phyloP scores from a whole-genome alignment of 2,888 invertebrate genomes.

The Oscheius sp. region DNA sequence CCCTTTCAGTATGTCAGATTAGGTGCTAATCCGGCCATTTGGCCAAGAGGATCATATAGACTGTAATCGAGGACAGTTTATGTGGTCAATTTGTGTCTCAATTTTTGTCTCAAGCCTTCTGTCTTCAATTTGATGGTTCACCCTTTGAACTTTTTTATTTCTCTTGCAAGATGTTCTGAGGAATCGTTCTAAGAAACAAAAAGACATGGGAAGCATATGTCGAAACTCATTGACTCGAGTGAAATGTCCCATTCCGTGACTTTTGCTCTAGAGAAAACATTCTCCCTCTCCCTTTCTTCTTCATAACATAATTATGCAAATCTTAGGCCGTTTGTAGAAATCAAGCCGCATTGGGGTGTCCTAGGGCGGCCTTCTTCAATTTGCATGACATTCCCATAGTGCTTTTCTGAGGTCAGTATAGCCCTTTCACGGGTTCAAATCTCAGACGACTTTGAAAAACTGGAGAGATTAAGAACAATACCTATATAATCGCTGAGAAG shows the following conservation, averaged over 20 bases:
- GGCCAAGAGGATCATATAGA: slow-evolving; percentile 10
- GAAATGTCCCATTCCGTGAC: neutral
- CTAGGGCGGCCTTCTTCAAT: slow-evolving; percentile 15
- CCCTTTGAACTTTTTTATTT: slow-evolving; percentile 20
- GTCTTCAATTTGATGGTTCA: neutral
- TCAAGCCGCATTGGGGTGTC: neutral
- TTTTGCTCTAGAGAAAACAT: neutral
- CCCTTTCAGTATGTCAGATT: no score
- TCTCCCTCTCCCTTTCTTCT: neutral
- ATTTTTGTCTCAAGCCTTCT: slow-evolving; percentile 3
- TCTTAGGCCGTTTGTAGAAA: neutral
- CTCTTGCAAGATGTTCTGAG: slow-evolving; percentile 19
- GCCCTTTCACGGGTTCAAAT: neutral
- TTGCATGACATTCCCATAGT: slow-evolving; percentile 24
- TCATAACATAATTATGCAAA: slow-evolving; percentile 13
- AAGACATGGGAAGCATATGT: slow-evolving; percentile 26
- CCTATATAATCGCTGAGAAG: neutral
- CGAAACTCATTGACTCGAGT: neutral
- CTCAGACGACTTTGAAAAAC: neutral
- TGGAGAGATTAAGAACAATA: neutral
- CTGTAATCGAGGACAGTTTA: slow-evolving; percentile 10
- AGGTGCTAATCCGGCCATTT: slow-evolving; percentile 19
- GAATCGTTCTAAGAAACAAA: slow-evolving; percentile 4
- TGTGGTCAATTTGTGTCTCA: neutral
- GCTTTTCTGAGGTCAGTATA: neutral